Evolutionary conservation across 2,113 vertebrate genomes (phyloP).

Genomic region (Gasterosteus nipponicus): DNA sequence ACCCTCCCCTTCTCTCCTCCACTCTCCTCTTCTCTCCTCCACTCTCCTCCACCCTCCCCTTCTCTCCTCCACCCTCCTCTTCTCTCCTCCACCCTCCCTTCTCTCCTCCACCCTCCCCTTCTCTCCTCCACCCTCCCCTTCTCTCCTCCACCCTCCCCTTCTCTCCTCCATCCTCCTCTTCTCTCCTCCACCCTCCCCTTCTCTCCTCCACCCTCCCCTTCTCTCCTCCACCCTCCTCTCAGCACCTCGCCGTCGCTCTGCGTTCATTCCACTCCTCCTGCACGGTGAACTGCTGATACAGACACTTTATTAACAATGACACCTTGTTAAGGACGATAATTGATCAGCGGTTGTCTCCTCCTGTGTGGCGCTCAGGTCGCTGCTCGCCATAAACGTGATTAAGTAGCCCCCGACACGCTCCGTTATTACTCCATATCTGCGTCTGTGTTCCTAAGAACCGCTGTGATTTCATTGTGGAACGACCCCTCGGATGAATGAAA

Average conservation of each 20-base stretch:
- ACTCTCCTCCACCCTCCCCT: slow-evolving; percentile 1
- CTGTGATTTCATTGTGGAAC: neutral
- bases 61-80: neutral
- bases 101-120: neutral
- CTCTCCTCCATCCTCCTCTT: slow-evolving; percentile 9
- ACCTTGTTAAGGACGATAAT: slow-evolving; percentile 49
- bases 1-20: neutral
- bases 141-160: neutral
- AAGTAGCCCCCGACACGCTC: slow-evolving; percentile 35
- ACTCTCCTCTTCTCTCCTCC: slow-evolving; percentile 1
- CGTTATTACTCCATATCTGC: slow-evolving; percentile 24
- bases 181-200: no score
- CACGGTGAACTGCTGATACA: slow-evolving; percentile 25
- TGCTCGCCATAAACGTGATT: slow-evolving; percentile 51
- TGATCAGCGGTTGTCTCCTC: slow-evolving; percentile 42
- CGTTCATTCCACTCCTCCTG: slow-evolving; percentile 27
- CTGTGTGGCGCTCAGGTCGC: slow-evolving; percentile 37
- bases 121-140: slow-evolving; percentile 9
- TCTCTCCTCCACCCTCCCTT: slow-evolving; percentile 7
- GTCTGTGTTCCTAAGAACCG: neutral
- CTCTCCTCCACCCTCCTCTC: slow-evolving; percentile 7
- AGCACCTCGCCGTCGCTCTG: slow-evolving; percentile 19
- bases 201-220: neutral
- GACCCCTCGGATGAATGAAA: neutral
- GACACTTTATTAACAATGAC: neutral